Evolutionary conservation across 2,113 vertebrate genomes (phyloP), one percentile per base, ranked within the genome.

Genomic region (Cercopithecus mona): DNA sequence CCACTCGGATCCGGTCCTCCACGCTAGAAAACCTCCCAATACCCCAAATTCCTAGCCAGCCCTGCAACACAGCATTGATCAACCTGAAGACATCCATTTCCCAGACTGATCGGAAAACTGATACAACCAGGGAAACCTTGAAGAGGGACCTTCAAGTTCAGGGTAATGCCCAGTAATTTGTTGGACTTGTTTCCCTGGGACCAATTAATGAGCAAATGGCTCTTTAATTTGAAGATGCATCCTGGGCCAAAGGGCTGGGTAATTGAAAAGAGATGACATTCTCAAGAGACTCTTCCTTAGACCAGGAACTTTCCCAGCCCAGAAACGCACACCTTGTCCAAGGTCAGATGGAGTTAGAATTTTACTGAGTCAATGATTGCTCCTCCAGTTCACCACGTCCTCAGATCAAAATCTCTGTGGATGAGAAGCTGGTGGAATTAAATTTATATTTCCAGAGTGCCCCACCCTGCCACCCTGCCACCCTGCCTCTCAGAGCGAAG

Each of bases 401-500:
- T 61, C 13, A 93, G 95, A 97, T 97, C 40, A 64, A 92, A 96
- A 96, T 98, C 96, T 97, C 96, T 81, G 86, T 82, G 89, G 40
- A 78, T 96, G 95, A 95, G 84, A 73, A 84, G 50, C 75, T 82
- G 45, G n/a, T 85, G 48, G 87, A 94, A 96, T 96, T 97, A 84
- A 94, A 94, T 94, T 97, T 97, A 97, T 97, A 96, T 88, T 97
- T 72, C 93, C 84, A 92, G 48, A 88, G 84, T 0, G 6, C 35
- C 64, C 75, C 38, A 4, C 97, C 97, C 87, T 64, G 76, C 17
- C 38, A 4, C 97, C 97, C 87, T 64, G 75, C 17, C 48, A 55
- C 43, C 52, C 52, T 23, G 50, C 43, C 68, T 84, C 48, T 76
- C 48, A 59, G 83, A 64, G 45, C 81, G 89, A 92, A 93, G 80